phyloP scores from a whole-genome alignment of 1,140 invertebrate species.

The Harlomillsia oculata region DNA sequence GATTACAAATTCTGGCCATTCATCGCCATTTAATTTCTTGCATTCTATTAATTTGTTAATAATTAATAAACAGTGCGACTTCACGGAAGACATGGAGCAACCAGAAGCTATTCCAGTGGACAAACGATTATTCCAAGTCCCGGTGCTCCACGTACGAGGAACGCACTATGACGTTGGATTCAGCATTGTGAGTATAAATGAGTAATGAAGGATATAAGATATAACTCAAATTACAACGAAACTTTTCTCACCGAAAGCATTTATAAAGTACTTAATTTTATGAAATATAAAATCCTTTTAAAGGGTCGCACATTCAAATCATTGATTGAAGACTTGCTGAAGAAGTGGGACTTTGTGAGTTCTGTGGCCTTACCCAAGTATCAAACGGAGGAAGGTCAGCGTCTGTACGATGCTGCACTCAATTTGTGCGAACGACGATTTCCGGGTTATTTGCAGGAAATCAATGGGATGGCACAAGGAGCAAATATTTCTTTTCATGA shows the following conservation, averaged over 20 bases:
- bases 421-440: conserved; percentile 55
- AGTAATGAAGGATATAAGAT: neutral
- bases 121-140: neutral
- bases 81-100: too few relatives aligned
- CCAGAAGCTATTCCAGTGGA: neutral
- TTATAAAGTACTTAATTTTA: neutral
- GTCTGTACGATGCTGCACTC: conserved; percentile 64
- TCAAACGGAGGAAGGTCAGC: conserved; percentile 53
- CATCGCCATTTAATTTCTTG: too few relatives aligned
- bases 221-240: too few relatives aligned
- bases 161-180: neutral
- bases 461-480: conserved; percentile 74
- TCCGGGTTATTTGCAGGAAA: conserved; percentile 69
- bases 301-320: conserved; percentile 67
- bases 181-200: neutral
- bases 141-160: conserved; percentile 6
- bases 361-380: conserved; percentile 59
- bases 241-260: too few relatives aligned
- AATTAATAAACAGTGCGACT: too few relatives aligned
- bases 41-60: too few relatives aligned
- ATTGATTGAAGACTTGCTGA: conserved; percentile 62
- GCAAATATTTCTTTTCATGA: conserved; percentile 69
- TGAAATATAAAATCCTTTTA: conserved; percentile 23
- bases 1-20: too few relatives aligned
- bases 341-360: conserved; percentile 52